These are phyloP conservation scores for Erpobdella octoculata DNA, from an alignment of 2,888 invertebrate genomes.

Conservation along the genomic window DNA sequence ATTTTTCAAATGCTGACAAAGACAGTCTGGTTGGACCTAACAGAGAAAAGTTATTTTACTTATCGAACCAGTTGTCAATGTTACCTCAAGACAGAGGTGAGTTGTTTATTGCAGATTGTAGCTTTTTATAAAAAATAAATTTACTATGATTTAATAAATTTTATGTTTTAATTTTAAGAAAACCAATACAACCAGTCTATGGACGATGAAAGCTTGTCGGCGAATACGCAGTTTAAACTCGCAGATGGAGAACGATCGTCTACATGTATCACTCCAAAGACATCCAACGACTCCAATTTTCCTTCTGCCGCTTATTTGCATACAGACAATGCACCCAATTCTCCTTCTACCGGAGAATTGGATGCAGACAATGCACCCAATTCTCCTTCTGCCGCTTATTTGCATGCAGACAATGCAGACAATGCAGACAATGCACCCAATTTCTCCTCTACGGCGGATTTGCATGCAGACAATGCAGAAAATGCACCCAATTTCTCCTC, in stretches of 20 bases:
- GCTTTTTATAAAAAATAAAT: neutral
- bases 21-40: neutral
- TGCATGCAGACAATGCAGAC: neutral
- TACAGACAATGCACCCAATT: neutral
- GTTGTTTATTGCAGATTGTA: no score
- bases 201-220: neutral
- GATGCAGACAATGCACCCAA: neutral
- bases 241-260: no score
- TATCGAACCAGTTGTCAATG: neutral
- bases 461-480: neutral
- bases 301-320: neutral
- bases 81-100: neutral
- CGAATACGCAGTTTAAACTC: no score
- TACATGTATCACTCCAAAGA: neutral
- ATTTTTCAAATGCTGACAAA: neutral
- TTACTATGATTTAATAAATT: neutral
- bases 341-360: neutral
- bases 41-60: neutral
- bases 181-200: neutral
- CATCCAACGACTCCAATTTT: neutral
- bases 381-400: neutral
- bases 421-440: neutral
- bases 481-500: neutral
- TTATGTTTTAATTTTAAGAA: neutral
- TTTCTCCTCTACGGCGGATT: neutral